Evolutionary conservation across 2,797 vertebrate species (phyloP).

Genomic region (Melanogrammus aeglefinus): DNA sequence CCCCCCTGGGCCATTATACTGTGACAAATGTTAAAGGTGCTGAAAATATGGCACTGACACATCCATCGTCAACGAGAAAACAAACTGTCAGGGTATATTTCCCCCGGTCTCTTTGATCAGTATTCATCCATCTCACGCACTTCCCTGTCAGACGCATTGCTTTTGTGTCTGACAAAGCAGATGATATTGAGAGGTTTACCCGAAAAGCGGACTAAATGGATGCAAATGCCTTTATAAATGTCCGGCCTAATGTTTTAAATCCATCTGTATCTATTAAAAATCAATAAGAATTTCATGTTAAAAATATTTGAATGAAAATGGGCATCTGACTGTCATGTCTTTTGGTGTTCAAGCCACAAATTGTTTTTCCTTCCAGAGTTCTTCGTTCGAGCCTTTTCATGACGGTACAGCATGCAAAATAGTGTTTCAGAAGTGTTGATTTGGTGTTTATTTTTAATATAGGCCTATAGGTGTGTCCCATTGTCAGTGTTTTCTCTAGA

Average conservation of each 20-base stretch:
- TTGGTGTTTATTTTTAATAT: constrained; percentile 24
- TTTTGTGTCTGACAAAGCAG: constrained; percentile 22
- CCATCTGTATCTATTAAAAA: neutral
- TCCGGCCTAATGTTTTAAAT: neutral
- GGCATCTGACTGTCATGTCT: neutral
- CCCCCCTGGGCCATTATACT: neutral
- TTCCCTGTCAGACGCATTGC: neutral
- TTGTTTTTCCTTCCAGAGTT: no score
- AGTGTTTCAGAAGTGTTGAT: constrained; percentile 27
- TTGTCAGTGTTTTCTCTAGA: constrained; percentile 24
- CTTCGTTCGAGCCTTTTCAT: neutral
- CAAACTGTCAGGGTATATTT: neutral
- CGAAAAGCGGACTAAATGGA: neutral
- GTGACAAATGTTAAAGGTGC: neutral
- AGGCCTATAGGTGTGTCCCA: constrained; percentile 7
- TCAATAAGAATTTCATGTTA: neutral
- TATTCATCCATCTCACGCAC: neutral
- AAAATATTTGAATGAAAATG: neutral
- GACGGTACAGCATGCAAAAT: neutral
- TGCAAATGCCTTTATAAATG: neutral
- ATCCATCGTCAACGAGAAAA: neutral
- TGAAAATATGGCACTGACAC: neutral
- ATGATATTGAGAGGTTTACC: constrained; percentile 14
- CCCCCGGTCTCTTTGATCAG: neutral
- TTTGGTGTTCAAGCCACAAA: neutral